A percentile compares a stretch with the other conserved stretches of the same genome.
These are phyloP conservation scores for Ametastegia equiseti DNA, from an alignment of 2,888 invertebrate genomes.

Conservation along the genomic window DNA sequence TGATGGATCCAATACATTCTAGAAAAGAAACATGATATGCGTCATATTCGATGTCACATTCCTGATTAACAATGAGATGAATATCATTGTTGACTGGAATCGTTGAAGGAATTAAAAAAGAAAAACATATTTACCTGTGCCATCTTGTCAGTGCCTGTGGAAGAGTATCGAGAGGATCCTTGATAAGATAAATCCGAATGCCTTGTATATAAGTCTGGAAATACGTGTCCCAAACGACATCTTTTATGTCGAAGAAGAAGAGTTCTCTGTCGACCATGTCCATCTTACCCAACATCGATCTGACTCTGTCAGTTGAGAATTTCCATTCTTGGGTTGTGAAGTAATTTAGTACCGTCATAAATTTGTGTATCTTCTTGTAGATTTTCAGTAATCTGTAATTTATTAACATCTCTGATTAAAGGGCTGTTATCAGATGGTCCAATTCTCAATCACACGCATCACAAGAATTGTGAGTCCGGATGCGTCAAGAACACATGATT, in stretches of 20 bases:
- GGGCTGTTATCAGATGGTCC: background rate
- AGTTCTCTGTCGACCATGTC: constrained; percentile 79
- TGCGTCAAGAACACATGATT: too few relatives aligned
- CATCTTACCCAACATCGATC: constrained; percentile 79
- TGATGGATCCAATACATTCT: constrained; percentile 74
- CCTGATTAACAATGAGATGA: background rate
- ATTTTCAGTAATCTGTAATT: constrained; percentile 83
- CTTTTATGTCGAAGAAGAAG: constrained; percentile 85
- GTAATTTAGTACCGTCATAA: constrained; percentile 86
- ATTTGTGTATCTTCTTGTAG: constrained; percentile 86
- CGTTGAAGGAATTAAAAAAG: background rate
- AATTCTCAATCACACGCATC: background rate
- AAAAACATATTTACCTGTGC: constrained; percentile 78
- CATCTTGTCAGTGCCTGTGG: constrained; percentile 80
- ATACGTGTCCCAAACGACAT: constrained; percentile 87
- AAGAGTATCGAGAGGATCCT: constrained; percentile 87
- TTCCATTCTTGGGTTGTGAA: constrained; percentile 89
- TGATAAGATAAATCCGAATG: constrained; percentile 86
- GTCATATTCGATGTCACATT: background rate
- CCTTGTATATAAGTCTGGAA: constrained; percentile 85
- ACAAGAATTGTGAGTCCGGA: too few relatives aligned
- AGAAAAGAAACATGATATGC: background rate
- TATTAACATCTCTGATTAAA: background rate
- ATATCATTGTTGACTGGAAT: background rate
- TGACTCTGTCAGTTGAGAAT: constrained; percentile 82